Conservation (phyloP, 2,888 invertebrate species). For the Nycteola revayana region DNA sequence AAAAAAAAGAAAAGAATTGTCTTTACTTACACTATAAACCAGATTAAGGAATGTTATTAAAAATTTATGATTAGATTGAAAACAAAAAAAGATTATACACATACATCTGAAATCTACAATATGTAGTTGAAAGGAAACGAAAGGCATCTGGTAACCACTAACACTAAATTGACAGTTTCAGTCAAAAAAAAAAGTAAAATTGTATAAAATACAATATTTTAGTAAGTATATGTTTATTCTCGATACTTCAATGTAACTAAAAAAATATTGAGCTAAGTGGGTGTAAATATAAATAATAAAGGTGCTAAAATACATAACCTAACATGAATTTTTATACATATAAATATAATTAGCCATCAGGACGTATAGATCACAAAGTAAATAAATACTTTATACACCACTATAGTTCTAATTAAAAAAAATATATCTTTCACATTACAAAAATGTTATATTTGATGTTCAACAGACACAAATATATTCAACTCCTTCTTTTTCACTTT, state of each 20-base stretch:
- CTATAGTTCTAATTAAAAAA: constrained; percentile 26
- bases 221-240: too few species aligned
- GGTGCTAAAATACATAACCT: background rate
- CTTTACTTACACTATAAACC: too few species aligned
- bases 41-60: too few species aligned
- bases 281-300: background rate
- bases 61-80: too few species aligned
- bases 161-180: constrained; percentile 6
- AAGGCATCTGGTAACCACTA: constrained; percentile 28
- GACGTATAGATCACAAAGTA: constrained; percentile 21
- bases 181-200: constrained; percentile 5
- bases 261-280: background rate
- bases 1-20: too few species aligned
- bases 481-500: constrained; percentile 9
- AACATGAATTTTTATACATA: constrained; percentile 7
- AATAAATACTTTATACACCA: constrained; percentile 20
- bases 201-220: too few species aligned
- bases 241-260: constrained; percentile 6
- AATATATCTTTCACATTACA: constrained; percentile 22
- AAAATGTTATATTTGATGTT: constrained; percentile 12
- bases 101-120: constrained; percentile 9
- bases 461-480: constrained; percentile 13
- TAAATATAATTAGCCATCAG: constrained; percentile 19
- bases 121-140: constrained; percentile 7
- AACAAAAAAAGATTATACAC: too few species aligned